These are phyloP conservation scores for Orthosia incerta DNA, from an alignment of 2,888 invertebrate species.

Conservation along the genomic window DNA sequence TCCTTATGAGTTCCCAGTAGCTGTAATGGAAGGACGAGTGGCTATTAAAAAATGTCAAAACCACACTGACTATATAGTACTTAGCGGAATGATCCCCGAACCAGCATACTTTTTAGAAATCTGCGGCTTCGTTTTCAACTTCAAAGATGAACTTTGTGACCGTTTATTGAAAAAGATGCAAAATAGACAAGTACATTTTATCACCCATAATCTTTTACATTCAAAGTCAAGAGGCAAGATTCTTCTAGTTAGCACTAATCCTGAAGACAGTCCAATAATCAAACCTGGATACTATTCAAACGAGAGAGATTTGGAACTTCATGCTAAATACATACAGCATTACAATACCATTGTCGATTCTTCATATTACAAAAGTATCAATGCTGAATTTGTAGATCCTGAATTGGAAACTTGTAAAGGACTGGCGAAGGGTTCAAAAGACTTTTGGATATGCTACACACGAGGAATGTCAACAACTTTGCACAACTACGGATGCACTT, in stretches of 20 bases:
- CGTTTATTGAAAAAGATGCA: slow-evolving; percentile 41
- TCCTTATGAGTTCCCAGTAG: slow-evolving; percentile 71
- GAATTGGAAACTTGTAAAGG: slow-evolving; percentile 51
- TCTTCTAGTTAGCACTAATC: slow-evolving; percentile 87
- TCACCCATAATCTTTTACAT: slow-evolving; percentile 68
- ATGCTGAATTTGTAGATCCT: slow-evolving; percentile 71
- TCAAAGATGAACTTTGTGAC: slow-evolving; percentile 66
- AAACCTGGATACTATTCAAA: slow-evolving; percentile 90
- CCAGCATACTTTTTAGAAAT: slow-evolving; percentile 42
- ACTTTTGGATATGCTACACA: slow-evolving; percentile 93
- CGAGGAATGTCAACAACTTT: slow-evolving; percentile 43
- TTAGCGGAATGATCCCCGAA: slow-evolving; percentile 46
- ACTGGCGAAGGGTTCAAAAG: slow-evolving; percentile 79
- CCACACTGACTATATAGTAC: slow-evolving; percentile 78
- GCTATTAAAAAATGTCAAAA: slow-evolving; percentile 90
- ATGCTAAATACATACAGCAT: slow-evolving; percentile 78
- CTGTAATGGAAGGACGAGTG: slow-evolving; percentile 78
- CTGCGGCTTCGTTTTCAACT: slow-evolving; percentile 58
- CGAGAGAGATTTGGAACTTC: slow-evolving; percentile 84
- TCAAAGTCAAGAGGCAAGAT: slow-evolving; percentile 90
- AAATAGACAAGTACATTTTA: slow-evolving; percentile 54
- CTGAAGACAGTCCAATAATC: slow-evolving; percentile 90
- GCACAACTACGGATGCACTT: slow-evolving; percentile 91
- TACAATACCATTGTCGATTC: slow-evolving; percentile 78
- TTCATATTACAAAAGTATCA: slow-evolving; percentile 76